These are phyloP conservation scores for Drosophila novamexicana DNA, from an alignment of 1,140 invertebrate genomes.

Conservation along the genomic window DNA sequence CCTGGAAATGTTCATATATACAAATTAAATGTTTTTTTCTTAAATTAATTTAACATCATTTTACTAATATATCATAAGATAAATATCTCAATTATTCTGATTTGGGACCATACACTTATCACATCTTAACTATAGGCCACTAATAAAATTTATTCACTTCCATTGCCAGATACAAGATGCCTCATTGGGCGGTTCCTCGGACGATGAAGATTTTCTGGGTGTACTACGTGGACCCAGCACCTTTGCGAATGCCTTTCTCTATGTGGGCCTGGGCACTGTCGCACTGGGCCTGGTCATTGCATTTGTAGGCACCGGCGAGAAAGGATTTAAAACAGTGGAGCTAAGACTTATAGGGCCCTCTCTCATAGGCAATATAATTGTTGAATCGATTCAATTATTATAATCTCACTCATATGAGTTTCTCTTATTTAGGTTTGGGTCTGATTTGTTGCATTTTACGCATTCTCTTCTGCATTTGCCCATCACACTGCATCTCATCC, in stretches of 20 bases:
- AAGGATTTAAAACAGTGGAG: slow-evolving; percentile 94
- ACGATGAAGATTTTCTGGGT: slow-evolving; percentile 85
- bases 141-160: slow-evolving; percentile 12
- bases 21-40: neutral
- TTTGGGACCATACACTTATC: slow-evolving; percentile 1
- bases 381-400: neutral
- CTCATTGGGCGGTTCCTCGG: slow-evolving; percentile 83
- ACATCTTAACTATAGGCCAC: neutral
- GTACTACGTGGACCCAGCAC: slow-evolving; percentile 87
- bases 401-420: neutral
- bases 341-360: slow-evolving; percentile 93
- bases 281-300: slow-evolving; percentile 93
- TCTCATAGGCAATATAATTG: slow-evolving; percentile 85
- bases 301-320: slow-evolving; percentile 95
- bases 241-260: slow-evolving; percentile 91
- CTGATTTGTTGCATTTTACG: slow-evolving; percentile 87
- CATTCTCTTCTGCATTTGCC: slow-evolving; percentile 87
- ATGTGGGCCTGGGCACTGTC: slow-evolving; percentile 92
- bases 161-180: slow-evolving; percentile 80
- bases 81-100: slow-evolving; percentile 6
- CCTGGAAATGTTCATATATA: neutral
- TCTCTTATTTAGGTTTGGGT: slow-evolving; percentile 81
- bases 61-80: slow-evolving; percentile 6
- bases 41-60: too few species aligned
- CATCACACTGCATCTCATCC: slow-evolving; percentile 85